These are phyloP conservation scores for Caenorhabditis doughertyi DNA, from an alignment of 2,888 invertebrate genomes.

Conservation along the genomic window DNA sequence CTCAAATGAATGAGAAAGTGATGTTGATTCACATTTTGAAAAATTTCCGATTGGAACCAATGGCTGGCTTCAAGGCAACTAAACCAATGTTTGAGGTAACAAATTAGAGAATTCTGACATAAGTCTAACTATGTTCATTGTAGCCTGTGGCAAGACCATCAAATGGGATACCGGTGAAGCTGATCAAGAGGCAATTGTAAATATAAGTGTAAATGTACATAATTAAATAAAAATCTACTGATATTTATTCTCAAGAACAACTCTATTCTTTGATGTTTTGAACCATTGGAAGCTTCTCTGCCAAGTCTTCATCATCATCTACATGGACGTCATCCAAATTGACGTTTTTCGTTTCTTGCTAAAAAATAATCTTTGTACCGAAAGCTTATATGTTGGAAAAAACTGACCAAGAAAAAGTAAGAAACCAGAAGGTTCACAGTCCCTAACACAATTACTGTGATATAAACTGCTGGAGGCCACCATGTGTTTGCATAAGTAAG, in stretches of 20 bases:
- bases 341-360: slow-evolving; percentile 57
- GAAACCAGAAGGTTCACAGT: slow-evolving; percentile 70
- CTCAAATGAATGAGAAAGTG: slow-evolving; percentile 83
- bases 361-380: neutral
- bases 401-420: slow-evolving; percentile 63
- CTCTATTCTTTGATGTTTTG: too few relatives aligned
- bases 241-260: neutral
- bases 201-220: neutral
- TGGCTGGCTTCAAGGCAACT: slow-evolving; percentile 15
- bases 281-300: neutral
- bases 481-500: slow-evolving; percentile 70
- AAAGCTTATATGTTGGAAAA: neutral
- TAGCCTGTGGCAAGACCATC: slow-evolving; percentile 43
- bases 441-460: slow-evolving; percentile 74
- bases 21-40: slow-evolving; percentile 35
- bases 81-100: slow-evolving; percentile 31
- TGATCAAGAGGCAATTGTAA: slow-evolving; percentile 17
- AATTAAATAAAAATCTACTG: neutral
- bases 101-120: too few relatives aligned
- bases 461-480: slow-evolving; percentile 75
- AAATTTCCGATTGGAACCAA: slow-evolving; percentile 33
- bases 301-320: neutral
- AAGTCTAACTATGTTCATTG: too few relatives aligned
- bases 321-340: slow-evolving; percentile 52
- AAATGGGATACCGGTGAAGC: slow-evolving; percentile 45